These are phyloP conservation scores for Prionace glauca DNA, from an alignment of 2,797 vertebrate species.

Conservation along the genomic window DNA sequence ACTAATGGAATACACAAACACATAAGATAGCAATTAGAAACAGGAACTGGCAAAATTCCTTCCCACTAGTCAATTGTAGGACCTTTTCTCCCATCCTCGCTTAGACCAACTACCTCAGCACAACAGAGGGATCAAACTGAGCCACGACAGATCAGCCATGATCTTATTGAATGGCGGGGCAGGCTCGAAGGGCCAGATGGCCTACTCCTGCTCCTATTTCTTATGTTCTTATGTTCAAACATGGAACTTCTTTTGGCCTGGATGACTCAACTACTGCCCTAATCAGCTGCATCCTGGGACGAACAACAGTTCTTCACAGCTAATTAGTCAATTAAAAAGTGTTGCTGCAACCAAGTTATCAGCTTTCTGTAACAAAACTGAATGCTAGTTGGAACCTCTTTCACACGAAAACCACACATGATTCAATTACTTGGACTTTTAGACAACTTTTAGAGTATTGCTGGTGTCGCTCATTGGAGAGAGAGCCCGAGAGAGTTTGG, in stretches of 20 bases:
- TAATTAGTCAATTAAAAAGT: slow-evolving; percentile 3
- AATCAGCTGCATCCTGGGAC: neutral
- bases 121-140: neutral
- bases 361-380: neutral
- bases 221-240: too few relatives aligned
- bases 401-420: neutral
- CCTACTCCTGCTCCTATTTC: too few relatives aligned
- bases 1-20: neutral
- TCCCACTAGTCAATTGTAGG: neutral
- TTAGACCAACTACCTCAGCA: neutral
- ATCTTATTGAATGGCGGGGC: too few relatives aligned
- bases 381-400: slow-evolving; percentile 39
- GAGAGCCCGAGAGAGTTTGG: neutral
- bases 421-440: neutral
- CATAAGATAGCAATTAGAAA: neutral
- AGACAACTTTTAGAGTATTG: neutral
- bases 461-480: neutral
- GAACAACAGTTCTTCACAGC: neutral
- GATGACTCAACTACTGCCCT: neutral
- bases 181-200: too few relatives aligned
- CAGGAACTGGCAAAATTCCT: neutral
- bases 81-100: neutral
- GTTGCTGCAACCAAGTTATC: neutral
- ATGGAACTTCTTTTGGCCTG: neutral
- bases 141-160: too few relatives aligned